Conservation (phyloP, 64 coral and sea anemone species). For the Stichodactyla helianthus region DNA sequence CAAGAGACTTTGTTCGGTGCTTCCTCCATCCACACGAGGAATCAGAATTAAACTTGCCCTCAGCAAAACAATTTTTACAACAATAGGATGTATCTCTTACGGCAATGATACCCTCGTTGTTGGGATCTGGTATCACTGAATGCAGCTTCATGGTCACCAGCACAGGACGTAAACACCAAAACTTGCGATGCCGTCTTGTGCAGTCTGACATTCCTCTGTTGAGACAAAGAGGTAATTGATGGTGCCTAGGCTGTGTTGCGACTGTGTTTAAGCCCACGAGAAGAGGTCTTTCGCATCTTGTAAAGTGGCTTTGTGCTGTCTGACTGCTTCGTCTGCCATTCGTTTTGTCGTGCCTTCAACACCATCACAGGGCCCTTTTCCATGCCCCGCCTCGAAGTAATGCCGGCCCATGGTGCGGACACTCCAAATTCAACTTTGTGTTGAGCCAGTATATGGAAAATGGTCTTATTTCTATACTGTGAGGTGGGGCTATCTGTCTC, state of each 20-base stretch:
- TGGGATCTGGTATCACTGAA: background rate
- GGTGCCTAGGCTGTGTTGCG: background rate
- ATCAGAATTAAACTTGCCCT: constrained; percentile 8
- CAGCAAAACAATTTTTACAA: constrained; percentile 15
- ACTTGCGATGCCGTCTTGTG: constrained; percentile 4
- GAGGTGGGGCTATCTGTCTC: constrained; percentile 38
- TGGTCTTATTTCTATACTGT: constrained; percentile 43
- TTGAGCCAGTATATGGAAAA: constrained; percentile 28
- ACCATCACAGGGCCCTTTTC: constrained; percentile 40
- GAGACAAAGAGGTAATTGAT: constrained; percentile 28
- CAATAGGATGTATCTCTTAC: constrained; percentile 33
- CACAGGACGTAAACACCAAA: constrained; percentile 10
- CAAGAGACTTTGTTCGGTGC: background rate
- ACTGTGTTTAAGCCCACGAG: too few relatives aligned
- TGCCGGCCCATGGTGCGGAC: constrained; percentile 32
- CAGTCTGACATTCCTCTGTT: constrained; percentile 25
- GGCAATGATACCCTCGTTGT: background rate
- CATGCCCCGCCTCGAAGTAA: constrained; percentile 36
- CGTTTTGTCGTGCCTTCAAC: constrained; percentile 20
- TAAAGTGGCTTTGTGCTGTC: too few relatives aligned
- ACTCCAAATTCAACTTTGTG: constrained; percentile 25
- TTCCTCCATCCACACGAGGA: constrained; percentile 19
- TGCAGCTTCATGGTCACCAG: constrained; percentile 38
- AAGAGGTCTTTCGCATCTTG: too few relatives aligned
- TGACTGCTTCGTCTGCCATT: too few relatives aligned